Evolutionary conservation across 2,113 vertebrate genomes (phyloP).

Genomic region (Rhagologus leucostigma): DNA sequence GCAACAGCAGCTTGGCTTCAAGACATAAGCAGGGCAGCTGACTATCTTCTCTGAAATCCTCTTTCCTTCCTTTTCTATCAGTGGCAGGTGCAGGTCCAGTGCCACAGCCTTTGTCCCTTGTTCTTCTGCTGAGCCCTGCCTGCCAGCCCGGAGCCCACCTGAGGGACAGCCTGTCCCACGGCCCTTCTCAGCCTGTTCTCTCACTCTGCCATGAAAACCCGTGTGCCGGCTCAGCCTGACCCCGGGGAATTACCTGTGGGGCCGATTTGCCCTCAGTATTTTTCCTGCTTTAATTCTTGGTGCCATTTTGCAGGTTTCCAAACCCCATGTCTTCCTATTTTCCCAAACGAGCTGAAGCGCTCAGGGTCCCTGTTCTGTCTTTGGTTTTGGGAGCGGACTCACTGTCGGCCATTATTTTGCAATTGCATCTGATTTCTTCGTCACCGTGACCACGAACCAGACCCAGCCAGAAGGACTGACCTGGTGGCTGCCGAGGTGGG

Average conservation of each 20-base stretch:
- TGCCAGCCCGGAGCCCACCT: not conserved
- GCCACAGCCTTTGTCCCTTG: not conserved
- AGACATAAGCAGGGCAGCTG: not conserved
- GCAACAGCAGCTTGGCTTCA: not conserved
- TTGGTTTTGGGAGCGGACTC: not conserved
- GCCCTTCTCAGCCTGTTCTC: not conserved
- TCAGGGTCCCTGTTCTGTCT: not conserved
- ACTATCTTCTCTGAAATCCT: not conserved
- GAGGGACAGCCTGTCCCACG: not conserved
- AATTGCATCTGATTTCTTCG: not conserved
- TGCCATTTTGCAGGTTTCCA: not conserved
- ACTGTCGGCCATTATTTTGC: not conserved
- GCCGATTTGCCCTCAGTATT: not conserved
- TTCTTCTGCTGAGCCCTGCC: not conserved
- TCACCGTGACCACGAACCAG: not conserved
- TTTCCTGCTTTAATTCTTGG: not conserved
- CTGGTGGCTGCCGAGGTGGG: not conserved
- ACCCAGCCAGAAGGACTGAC: not conserved
- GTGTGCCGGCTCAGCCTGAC: not conserved
- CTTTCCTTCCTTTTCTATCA: not conserved
- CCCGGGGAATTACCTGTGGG: accelerated
- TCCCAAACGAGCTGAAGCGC: not conserved
- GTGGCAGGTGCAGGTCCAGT: accelerated
- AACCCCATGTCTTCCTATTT: not conserved
- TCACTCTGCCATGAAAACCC: accelerated